Evolutionary conservation across 2,888 invertebrate species (phyloP).

Genomic region (Scaptodrosophila latifasciaeformis): DNA sequence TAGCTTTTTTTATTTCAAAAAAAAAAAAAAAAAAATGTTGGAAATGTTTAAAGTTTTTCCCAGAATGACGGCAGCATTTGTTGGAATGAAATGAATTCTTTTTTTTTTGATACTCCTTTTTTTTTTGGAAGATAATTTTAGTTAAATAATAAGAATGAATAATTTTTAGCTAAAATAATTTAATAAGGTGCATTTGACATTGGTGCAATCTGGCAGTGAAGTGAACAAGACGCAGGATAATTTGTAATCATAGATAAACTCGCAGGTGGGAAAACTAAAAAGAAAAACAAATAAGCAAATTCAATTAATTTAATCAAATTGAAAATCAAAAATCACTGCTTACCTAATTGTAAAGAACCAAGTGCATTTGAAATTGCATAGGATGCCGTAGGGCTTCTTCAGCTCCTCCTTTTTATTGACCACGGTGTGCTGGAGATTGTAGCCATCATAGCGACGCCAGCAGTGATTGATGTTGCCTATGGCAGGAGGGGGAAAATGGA

Average conservation of each 20-base stretch:
- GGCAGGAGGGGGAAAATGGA: slow-evolving; percentile 1
- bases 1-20: too few species aligned
- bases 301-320: background rate
- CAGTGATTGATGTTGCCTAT: slow-evolving; percentile 73
- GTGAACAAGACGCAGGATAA: slow-evolving; percentile 74
- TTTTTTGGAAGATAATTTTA: too few species aligned
- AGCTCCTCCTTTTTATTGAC: slow-evolving; percentile 72
- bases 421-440: slow-evolving; percentile 71
- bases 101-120: too few species aligned
- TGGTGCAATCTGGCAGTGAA: slow-evolving; percentile 74
- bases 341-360: slow-evolving; percentile 73
- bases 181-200: slow-evolving; percentile 72
- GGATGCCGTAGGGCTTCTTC: slow-evolving; percentile 72
- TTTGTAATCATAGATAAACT: slow-evolving; percentile 74
- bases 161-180: slow-evolving; percentile 65
- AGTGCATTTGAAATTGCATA: slow-evolving; percentile 74
- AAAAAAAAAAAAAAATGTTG: slow-evolving; percentile 9
- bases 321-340: slow-evolving; percentile 9
- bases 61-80: too few species aligned
- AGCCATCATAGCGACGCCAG: slow-evolving; percentile 74
- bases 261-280: slow-evolving; percentile 71
- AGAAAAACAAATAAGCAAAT: background rate
- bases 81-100: too few species aligned
- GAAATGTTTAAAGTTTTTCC: too few species aligned
- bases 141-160: slow-evolving; percentile 9